phyloP scores from a whole-genome alignment of 2,113 vertebrate genomes.

The Percina caprodes region DNA sequence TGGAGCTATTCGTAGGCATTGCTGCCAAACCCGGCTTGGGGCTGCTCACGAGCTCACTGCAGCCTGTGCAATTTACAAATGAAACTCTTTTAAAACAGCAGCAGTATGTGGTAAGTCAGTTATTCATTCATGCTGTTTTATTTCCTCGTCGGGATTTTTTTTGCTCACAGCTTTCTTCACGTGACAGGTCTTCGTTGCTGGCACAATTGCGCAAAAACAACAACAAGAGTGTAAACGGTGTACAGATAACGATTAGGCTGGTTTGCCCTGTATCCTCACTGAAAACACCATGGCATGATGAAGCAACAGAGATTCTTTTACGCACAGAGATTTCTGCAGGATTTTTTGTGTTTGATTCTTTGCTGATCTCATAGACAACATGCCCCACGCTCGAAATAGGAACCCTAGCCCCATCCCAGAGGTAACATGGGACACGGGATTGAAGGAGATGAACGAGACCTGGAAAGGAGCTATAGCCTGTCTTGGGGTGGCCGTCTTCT shows the following conservation, averaged over 20 bases:
- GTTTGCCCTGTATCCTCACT: slow-evolving; percentile 52
- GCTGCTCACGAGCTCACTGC: slow-evolving; percentile 77
- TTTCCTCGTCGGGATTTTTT: slow-evolving; percentile 57
- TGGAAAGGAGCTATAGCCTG: slow-evolving; percentile 93
- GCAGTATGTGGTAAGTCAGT: slow-evolving; percentile 80
- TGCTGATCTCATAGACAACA: slow-evolving; percentile 78
- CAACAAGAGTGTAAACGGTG: slow-evolving; percentile 56
- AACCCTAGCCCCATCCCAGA: slow-evolving; percentile 87
- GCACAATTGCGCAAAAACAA: slow-evolving; percentile 74
- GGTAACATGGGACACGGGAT: slow-evolving; percentile 86
- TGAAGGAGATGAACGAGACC: slow-evolving; percentile 95
- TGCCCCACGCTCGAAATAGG: slow-evolving; percentile 88
- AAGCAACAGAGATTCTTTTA: slow-evolving; percentile 66
- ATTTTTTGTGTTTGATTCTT: slow-evolving; percentile 70
- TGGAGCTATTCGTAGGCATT: slow-evolving; percentile 82
- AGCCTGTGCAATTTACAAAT: slow-evolving; percentile 77
- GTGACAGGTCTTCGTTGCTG: slow-evolving; percentile 78
- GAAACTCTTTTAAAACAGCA: slow-evolving; percentile 67
- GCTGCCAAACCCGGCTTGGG: slow-evolving; percentile 81
- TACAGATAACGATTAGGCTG: slow-evolving; percentile 56
- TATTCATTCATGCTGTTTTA: slow-evolving; percentile 63
- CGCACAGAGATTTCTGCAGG: slow-evolving; percentile 68
- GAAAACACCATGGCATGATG: slow-evolving; percentile 77
- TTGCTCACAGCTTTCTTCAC: slow-evolving; percentile 70
- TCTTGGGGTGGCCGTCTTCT: slow-evolving; percentile 91